A percentile compares a stretch with the other conserved stretches of the same genome.
These are phyloP conservation scores for Drosophila persimilis DNA, from an alignment of 1,140 invertebrate genomes.

Conservation along the genomic window DNA sequence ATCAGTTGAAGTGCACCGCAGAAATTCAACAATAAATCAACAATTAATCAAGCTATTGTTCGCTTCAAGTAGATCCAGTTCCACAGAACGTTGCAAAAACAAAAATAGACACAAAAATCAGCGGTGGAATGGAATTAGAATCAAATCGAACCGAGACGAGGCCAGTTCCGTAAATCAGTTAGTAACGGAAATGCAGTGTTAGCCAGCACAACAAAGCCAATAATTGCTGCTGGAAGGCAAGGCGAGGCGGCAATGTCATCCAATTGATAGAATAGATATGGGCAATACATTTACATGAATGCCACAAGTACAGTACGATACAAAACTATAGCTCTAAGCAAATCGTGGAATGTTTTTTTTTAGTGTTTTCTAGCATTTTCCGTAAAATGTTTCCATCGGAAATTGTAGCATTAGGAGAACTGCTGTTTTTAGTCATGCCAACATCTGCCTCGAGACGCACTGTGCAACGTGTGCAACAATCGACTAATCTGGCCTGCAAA, in stretches of 20 bases:
- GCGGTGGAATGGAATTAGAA: conserved; percentile 11
- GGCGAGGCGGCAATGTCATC: conserved; percentile 60
- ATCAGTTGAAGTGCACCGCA: conserved; percentile 17
- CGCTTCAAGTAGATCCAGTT: conserved; percentile 53
- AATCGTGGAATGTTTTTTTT: too few relatives aligned
- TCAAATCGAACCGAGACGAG: conserved; percentile 35
- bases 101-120: conserved; percentile 6
- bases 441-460: conserved; percentile 2
- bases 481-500: conserved; percentile 20
- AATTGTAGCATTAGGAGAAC: too few relatives aligned
- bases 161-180: conserved; percentile 78
- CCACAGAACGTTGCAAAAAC: conserved; percentile 26
- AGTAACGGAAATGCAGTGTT: conserved; percentile 69
- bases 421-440: too few relatives aligned
- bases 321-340: too few relatives aligned
- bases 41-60: conserved; percentile 49
- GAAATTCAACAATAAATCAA: conserved; percentile 34
- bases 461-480: conserved; percentile 11
- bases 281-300: conserved; percentile 11
- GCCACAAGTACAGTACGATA: conserved; percentile 9
- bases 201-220: conserved; percentile 59
- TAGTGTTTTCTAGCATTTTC: too few relatives aligned
- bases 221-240: conserved; percentile 68
- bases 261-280: conserved; percentile 39
- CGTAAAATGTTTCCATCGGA: too few relatives aligned